phyloP scores from a whole-genome alignment of 1,140 invertebrate species.

The Drosophila oshimai region DNA sequence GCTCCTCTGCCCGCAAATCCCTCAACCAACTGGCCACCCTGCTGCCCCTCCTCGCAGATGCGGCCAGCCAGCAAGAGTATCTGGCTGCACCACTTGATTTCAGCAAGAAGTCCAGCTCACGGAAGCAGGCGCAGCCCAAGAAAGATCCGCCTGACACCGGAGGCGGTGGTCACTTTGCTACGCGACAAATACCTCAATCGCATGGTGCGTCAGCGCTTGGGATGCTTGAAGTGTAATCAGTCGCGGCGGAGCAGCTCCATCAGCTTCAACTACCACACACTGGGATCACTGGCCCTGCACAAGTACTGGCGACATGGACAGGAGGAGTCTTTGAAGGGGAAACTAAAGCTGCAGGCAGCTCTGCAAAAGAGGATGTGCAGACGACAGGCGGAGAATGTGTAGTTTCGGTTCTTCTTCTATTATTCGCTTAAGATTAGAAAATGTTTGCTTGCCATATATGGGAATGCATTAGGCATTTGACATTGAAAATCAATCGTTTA shows the following conservation, averaged over 20 bases:
- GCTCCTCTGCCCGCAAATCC: constrained; percentile 46
- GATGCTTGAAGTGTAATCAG: constrained; percentile 58
- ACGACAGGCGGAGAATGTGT: constrained; percentile 9
- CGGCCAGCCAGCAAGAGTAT: constrained; percentile 75
- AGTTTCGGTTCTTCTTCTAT: constrained; percentile 24
- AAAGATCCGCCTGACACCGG: constrained; percentile 78
- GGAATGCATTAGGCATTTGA: constrained; percentile 59
- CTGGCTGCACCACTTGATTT: constrained; percentile 71
- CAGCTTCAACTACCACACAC: constrained; percentile 83
- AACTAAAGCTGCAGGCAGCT: constrained; percentile 51
- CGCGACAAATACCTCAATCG: constrained; percentile 79
- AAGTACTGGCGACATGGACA: constrained; percentile 82
- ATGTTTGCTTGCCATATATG: constrained; percentile 69
- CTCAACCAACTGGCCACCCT: constrained; percentile 72
- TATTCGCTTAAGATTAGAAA: constrained; percentile 38
- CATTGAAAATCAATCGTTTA: constrained; percentile 53
- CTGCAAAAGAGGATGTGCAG: constrained; percentile 47
- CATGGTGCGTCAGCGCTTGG: constrained; percentile 62
- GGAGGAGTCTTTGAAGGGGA: constrained; percentile 2
- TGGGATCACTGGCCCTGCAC: constrained; percentile 83
- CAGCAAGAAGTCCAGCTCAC: constrained; percentile 76
- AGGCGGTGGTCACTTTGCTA: constrained; percentile 62
- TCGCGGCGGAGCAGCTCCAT: constrained; percentile 34
- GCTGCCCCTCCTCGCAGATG: constrained; percentile 72
- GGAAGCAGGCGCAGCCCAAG: constrained; percentile 82